A percentile compares a stretch with the other conserved stretches of the same genome.
Conservation (phyloP, 2,113 vertebrate species). For the Erythrolamprus reginae region DNA sequence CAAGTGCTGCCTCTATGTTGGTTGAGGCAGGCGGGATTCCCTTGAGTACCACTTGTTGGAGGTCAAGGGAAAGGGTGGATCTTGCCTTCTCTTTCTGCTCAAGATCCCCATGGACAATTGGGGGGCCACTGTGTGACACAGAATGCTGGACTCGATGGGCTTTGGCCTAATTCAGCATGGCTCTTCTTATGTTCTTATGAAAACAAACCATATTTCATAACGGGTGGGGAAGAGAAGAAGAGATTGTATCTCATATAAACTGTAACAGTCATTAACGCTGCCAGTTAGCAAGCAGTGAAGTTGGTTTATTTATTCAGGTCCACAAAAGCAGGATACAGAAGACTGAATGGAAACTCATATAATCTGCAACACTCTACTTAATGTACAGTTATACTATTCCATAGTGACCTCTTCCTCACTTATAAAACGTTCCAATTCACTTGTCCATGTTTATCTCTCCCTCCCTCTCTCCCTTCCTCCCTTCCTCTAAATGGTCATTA, state of each 20-base stretch:
- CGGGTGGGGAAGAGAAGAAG: background rate
- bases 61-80: no score
- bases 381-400: background rate
- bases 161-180: no score
- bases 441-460: background rate
- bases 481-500: background rate
- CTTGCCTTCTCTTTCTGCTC: no score
- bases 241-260: background rate
- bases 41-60: no score
- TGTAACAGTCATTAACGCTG: background rate
- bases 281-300: background rate
- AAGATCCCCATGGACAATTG: no score
- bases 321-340: background rate
- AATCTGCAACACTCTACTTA: background rate
- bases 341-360: background rate
- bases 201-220: background rate
- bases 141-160: no score
- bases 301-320: background rate
- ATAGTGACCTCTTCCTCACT: background rate
- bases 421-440: background rate
- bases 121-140: no score
- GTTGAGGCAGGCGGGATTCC: no score
- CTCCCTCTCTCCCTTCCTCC: no score
- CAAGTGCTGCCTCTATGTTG: no score
- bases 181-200: no score